Conservation (phyloP, 1,140 invertebrate genomes). For the Zaprionus gabonicus region DNA sequence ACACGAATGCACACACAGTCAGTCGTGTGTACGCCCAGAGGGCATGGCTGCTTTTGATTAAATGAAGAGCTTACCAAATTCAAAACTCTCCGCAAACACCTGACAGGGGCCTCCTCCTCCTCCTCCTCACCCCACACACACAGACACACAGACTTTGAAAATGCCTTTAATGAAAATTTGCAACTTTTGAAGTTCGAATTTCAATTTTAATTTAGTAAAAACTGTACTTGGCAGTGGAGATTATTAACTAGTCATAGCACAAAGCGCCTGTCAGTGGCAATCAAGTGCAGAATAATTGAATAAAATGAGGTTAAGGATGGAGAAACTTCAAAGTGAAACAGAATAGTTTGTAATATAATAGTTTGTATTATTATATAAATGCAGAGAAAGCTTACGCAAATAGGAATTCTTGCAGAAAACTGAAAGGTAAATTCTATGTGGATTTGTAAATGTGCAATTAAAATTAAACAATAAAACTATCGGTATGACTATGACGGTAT, state of each 20-base stretch:
- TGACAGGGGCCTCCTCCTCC: not conserved
- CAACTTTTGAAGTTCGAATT: slow-evolving; percentile 2
- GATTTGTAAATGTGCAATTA: not conserved
- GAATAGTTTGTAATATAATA: not conserved
- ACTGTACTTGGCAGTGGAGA: not conserved
- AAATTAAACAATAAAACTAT: not conserved
- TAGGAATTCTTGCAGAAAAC: too few species aligned
- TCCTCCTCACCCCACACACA: too few species aligned
- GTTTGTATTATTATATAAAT: not conserved
- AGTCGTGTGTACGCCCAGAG: not conserved
- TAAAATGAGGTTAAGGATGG: not conserved
- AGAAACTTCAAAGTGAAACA: not conserved
- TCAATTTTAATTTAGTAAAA: slow-evolving; percentile 18
- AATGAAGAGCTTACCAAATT: slow-evolving; percentile 64
- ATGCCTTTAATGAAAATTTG: slow-evolving; percentile 16
- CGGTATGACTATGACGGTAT: too few species aligned
- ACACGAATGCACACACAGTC: slow-evolving; percentile 4
- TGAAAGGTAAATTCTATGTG: too few species aligned
- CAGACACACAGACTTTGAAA: slow-evolving; percentile 1
- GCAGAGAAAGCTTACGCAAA: too few species aligned
- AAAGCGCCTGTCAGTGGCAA: slow-evolving; percentile 1
- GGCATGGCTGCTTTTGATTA: slow-evolving; percentile 49
- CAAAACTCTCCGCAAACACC: slow-evolving; percentile 44
- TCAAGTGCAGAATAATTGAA: not conserved
- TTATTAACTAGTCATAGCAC: not conserved